Percentiles rank a stretch among this genome's conserved stretches.
These are phyloP conservation scores for Alaudala cheleensis DNA, from an alignment of 2,113 vertebrate species.

Conservation along the genomic window DNA sequence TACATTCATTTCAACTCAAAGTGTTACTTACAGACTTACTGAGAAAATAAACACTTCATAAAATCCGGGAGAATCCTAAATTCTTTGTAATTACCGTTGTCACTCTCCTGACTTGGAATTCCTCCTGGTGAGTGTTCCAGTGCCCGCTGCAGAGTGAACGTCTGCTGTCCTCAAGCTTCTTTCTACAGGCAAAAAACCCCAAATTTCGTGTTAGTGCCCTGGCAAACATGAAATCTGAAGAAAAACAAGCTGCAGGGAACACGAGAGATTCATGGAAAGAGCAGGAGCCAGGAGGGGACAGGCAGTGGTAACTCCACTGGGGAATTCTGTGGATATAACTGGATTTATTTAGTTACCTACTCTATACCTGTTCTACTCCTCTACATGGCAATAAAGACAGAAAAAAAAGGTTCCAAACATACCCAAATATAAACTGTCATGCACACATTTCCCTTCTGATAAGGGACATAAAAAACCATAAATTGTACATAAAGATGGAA, in stretches of 20 bases:
- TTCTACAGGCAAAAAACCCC: neutral
- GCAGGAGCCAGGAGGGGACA: neutral
- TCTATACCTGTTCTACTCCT: neutral
- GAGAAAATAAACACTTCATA: neutral
- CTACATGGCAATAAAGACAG: neutral
- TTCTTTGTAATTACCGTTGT: neutral
- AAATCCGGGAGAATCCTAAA: neutral
- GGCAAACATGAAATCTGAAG: neutral
- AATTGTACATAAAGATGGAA: no score
- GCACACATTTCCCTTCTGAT: neutral
- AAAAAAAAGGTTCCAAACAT: neutral
- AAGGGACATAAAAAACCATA: no score
- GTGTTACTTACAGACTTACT: neutral
- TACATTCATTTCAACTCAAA: neutral
- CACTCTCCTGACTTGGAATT: neutral
- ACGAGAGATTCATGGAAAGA: neutral
- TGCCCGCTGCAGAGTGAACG: neutral
- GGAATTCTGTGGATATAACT: neutral
- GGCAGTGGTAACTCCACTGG: neutral
- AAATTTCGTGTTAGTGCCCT: neutral
- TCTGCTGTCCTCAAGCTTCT: constrained; percentile 5
- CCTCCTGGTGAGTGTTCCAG: neutral
- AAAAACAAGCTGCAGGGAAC: neutral
- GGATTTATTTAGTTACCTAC: neutral
- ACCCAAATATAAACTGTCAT: neutral